Evolutionary conservation across 1,140 invertebrate genomes (phyloP), one percentile per base, ranked within the genome.

Genomic region (Drosophila nikananu): DNA sequence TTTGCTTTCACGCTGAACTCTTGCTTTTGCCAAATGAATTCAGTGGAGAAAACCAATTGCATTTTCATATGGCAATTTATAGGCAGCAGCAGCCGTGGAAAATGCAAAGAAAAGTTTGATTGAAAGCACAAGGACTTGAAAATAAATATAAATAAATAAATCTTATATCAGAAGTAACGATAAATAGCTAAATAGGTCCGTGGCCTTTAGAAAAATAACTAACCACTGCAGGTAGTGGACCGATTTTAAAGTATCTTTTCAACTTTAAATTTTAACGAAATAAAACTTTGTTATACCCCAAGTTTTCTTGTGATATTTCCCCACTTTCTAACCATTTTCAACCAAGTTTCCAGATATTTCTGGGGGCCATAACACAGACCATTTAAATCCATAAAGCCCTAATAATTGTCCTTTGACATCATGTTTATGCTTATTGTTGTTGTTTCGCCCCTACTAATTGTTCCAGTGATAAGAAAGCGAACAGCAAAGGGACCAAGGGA

Each of bases 361-460:
- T 37, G 52, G 42, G 13, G 27, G 21, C 44, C 10, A 39, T 67
- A 42, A 67, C 37, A 44, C 52, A n/a, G 17, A 13, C 63, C 52
- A 65, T 64, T 62, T 49, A 75, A 70, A 83, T 70, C 77, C 74
- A 90, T 79, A 58, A 80, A 73, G 70, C 78, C 75, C 86, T 81
- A 90, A 90, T 90, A 90, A 90, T 90, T 90, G 84, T 90, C 65
- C 64, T 76, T 86, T 84, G 70, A 58, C 77, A 81, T 84, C 73
- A 90, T 87, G 84, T 87, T 84, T 89, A 81, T 89, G 84, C 73
- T 81, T 78, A 87, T 87, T 80, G 77, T 71, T 89, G 78, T 58
- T 68, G 54, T 46, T 87, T 83, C 57, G 35, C 57, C 55, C 71
- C 78, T 62, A 82, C 86, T 89, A 89, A 89, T 89, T 89, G 86